Percentiles rank a stretch among this genome's conserved stretches.
These are phyloP conservation scores for Oenanthe oenanthe DNA, from an alignment of 2,113 vertebrate species.

Conservation along the genomic window DNA sequence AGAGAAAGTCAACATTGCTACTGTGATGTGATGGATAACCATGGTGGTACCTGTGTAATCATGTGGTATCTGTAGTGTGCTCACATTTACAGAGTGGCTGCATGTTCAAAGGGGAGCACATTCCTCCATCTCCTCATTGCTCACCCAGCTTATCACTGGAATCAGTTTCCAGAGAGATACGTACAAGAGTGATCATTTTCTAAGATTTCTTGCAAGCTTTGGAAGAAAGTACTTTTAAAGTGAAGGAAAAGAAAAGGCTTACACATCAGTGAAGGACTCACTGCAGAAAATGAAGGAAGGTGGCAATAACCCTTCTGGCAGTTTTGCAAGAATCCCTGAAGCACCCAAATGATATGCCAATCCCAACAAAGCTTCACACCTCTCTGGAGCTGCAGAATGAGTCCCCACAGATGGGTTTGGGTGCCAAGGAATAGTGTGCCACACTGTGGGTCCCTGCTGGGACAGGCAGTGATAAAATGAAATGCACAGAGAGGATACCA, in stretches of 20 bases:
- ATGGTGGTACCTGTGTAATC: background rate
- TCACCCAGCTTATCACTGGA: background rate
- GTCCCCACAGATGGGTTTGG: background rate
- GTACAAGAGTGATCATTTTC: background rate
- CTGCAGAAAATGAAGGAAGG: background rate
- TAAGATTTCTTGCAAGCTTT: background rate
- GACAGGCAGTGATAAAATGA: background rate
- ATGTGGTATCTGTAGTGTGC: background rate
- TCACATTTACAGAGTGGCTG: background rate
- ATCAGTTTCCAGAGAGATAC: background rate
- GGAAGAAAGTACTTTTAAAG: background rate
- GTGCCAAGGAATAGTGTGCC: rapidly evolving
- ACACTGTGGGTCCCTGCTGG: background rate
- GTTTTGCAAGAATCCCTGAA: background rate
- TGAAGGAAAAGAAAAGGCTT: background rate
- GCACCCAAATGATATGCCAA: rapidly evolving
- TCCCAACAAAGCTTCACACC: background rate
- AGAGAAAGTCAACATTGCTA: background rate
- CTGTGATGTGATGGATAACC: background rate
- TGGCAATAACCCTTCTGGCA: background rate
- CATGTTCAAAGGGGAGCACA: background rate
- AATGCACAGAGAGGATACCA: background rate
- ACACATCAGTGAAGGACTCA: rapidly evolving
- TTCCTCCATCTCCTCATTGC: rapidly evolving
- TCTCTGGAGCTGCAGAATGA: background rate